Percentiles rank a stretch among this genome's conserved stretches.
Evolutionary conservation across 1,140 invertebrate genomes (phyloP).

Genomic region (Manduca sexta): DNA sequence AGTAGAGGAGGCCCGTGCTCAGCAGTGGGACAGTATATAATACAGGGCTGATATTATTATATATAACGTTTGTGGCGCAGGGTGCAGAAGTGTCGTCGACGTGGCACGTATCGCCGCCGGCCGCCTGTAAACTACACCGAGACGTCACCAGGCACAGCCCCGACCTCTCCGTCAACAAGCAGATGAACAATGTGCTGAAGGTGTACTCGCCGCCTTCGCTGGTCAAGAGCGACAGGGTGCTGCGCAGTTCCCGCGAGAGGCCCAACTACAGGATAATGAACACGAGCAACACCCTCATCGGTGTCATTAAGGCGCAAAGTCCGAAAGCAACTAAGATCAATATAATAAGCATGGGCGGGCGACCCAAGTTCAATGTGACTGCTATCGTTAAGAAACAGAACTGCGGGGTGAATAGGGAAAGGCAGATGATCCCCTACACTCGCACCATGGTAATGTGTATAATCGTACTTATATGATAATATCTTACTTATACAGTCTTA

Average conservation of each 20-base stretch:
- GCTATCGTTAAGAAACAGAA: constrained; percentile 23
- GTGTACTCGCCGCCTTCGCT: constrained; percentile 6
- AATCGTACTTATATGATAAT: too few species aligned
- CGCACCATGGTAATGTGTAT: background rate
- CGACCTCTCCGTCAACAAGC: background rate
- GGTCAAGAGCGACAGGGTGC: constrained; percentile 28
- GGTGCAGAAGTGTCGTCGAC: constrained; percentile 27
- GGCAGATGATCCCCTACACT: background rate
- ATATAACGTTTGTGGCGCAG: too few species aligned
- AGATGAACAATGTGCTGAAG: background rate
- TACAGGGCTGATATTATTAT: background rate
- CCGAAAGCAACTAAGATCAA: constrained; percentile 15
- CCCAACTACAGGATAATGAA: constrained; percentile 2
- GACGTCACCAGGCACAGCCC: background rate
- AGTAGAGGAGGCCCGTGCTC: too few species aligned
- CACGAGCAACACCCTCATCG: constrained; percentile 2
- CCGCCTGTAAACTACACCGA: constrained; percentile 21
- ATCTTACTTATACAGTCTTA: too few species aligned
- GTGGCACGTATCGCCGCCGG: constrained; percentile 31
- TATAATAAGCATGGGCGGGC: constrained; percentile 10
- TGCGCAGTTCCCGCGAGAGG: constrained; percentile 23
- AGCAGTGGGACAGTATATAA: too few species aligned
- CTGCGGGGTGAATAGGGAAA: background rate
- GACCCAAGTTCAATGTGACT: constrained; percentile 16
- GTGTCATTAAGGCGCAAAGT: constrained; percentile 13